phyloP scores from a whole-genome alignment of 2,888 invertebrate genomes.

The Hyposoter didymator region DNA sequence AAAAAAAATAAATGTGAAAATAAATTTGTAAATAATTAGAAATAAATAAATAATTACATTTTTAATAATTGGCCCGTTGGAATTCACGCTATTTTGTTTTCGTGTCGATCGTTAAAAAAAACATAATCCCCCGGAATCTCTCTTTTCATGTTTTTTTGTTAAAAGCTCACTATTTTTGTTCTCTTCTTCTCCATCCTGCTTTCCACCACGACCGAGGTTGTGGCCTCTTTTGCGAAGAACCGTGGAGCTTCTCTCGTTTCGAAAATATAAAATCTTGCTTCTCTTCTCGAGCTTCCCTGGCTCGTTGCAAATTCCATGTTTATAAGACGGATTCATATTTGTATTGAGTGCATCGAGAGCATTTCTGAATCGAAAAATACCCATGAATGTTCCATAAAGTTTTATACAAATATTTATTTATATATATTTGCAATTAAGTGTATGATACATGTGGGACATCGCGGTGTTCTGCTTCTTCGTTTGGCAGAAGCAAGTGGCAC shows the following conservation, averaged over 20 bases:
- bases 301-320: conserved; percentile 27
- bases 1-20: background rate
- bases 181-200: conserved; percentile 7
- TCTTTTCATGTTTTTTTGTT: background rate
- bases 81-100: conserved; percentile 18
- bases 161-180: conserved; percentile 59
- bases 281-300: background rate
- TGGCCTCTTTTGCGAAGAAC: conserved; percentile 59
- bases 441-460: background rate
- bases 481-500: conserved; percentile 64
- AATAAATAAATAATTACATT: background rate
- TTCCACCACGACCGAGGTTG: background rate
- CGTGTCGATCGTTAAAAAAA: conserved; percentile 11
- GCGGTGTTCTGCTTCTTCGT: conserved; percentile 44
- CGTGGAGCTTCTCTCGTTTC: conserved; percentile 33
- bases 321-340: conserved; percentile 28
- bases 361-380: conserved; percentile 49
- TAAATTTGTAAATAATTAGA: background rate
- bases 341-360: conserved; percentile 19
- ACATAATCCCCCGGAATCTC: background rate
- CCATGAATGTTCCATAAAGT: background rate
- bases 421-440: background rate
- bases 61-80: background rate
- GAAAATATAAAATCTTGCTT: conserved; percentile 45
- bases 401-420: too few species aligned